Evolutionary conservation across 2,888 invertebrate genomes (phyloP), one percentile per base, ranked within the genome.

Genomic region (Eupithecia centaureata): DNA sequence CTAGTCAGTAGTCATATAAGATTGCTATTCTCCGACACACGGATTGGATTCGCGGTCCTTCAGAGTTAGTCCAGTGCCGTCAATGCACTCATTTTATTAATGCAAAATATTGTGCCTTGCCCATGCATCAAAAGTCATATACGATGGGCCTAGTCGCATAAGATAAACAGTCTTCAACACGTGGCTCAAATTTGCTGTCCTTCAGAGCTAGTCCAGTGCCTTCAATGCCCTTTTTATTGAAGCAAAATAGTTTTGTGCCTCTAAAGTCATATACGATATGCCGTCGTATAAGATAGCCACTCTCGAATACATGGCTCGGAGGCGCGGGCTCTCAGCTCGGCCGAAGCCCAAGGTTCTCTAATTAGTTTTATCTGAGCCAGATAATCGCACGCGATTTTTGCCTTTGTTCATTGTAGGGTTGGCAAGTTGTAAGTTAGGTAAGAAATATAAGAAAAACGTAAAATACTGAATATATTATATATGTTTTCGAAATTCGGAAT

Each of bases 361-460:
- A 77, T 78, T 79, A 73, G 72, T 65, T 66, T 73, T 73, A 78
- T 77, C 77, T 74, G 57, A 64, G 60, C 61, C 62, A 76, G 73
- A 78, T 76, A 70, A 78, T 76, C 70, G 61, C 65, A 42, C 47
- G 67, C 22, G 47, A 67, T 47, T 67, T 64, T 38, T 63, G 60
- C 65, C 65, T 65, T 72, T 72, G 72, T 72, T 67, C 66, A 47
- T n/a, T 25, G 15, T 71, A 68, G 62, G 68, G 68, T 28, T 65
- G 68, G 27, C 52, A 52, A 52, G 27, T 15, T 52, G 25, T 27
- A 27, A 15, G 0, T 18, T 27, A 32, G 27, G 5, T 27, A 47
- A 15, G 7, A 15, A 15, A 15, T 22, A 27, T 13, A 42, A 2
- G n/a, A 42, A 18, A 42, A 18, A 42, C 18, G 1, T 42, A 0